Conservation (phyloP, 2,113 vertebrate genomes). For the Diphyllodes magnificus region DNA sequence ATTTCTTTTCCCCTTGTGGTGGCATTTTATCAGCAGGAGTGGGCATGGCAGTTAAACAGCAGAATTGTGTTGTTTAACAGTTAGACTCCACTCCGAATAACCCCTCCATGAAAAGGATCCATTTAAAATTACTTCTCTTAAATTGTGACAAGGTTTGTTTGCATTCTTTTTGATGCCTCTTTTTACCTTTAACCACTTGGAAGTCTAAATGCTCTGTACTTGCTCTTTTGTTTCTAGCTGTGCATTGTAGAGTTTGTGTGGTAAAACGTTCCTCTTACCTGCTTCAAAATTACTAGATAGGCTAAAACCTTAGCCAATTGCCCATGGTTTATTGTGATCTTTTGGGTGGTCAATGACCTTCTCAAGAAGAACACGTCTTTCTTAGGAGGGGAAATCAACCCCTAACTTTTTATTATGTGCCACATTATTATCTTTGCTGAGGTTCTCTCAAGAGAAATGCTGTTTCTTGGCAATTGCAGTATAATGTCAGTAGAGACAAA, state of each 20-base stretch:
- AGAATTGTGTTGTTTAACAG: neutral
- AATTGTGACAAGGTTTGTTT: constrained; percentile 30
- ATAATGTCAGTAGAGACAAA: neutral
- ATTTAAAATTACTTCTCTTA: constrained; percentile 16
- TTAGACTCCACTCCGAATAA: neutral
- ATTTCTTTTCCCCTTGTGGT: neutral
- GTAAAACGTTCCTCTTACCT: neutral
- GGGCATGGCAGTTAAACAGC: neutral
- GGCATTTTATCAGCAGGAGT: neutral
- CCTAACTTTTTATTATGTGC: neutral
- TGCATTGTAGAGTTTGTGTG: neutral
- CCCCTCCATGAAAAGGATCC: neutral
- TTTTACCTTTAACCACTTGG: constrained; percentile 1
- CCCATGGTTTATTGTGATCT: neutral
- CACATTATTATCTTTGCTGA: neutral
- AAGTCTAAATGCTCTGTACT: neutral
- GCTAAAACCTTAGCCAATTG: neutral
- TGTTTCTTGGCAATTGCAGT: neutral
- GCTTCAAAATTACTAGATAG: constrained; percentile 14
- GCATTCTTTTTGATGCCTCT: constrained; percentile 35
- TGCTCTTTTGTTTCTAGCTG: constrained; percentile 33
- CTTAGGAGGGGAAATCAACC: neutral
- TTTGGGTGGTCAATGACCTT: neutral
- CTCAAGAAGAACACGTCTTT: neutral
- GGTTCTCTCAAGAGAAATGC: neutral